Evolutionary conservation across 2,888 invertebrate species (phyloP).

Genomic region (Blastobasis lacticolella): DNA sequence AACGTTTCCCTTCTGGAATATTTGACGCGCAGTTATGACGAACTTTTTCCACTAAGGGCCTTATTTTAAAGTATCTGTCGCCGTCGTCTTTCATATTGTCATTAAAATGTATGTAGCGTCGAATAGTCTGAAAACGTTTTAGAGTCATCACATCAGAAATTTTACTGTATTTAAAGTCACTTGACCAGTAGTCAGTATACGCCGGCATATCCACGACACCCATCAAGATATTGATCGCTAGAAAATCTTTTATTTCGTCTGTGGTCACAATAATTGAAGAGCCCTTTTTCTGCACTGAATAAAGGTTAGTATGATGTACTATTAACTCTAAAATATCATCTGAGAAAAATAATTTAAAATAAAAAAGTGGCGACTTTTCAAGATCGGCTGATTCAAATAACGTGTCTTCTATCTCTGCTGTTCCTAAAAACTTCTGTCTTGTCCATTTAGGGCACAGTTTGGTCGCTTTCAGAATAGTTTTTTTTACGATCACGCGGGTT

Average conservation of each 20-base stretch:
- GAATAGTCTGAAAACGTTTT: constrained; percentile 1
- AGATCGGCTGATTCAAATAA: no score
- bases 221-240: constrained; percentile 7
- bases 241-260: constrained; percentile 8
- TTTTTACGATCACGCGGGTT: no score
- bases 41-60: neutral
- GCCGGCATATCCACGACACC: constrained; percentile 5
- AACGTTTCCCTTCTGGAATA: constrained; percentile 18
- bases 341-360: neutral
- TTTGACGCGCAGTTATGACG: constrained; percentile 4
- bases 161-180: neutral
- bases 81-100: neutral
- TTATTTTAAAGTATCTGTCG: neutral
- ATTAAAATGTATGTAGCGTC: neutral
- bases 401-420: no score
- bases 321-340: neutral
- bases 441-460: no score
- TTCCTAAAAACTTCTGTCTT: no score
- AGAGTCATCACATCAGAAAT: constrained; percentile 7
- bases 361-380: neutral
- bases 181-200: constrained; percentile 11
- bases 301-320: neutral
- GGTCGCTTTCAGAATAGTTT: no score
- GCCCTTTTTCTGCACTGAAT: neutral
- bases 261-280: neutral